Evolutionary conservation across 2,888 invertebrate species (phyloP), one percentile per base, ranked within the genome.

Genomic region (Pheosia gnoma): DNA sequence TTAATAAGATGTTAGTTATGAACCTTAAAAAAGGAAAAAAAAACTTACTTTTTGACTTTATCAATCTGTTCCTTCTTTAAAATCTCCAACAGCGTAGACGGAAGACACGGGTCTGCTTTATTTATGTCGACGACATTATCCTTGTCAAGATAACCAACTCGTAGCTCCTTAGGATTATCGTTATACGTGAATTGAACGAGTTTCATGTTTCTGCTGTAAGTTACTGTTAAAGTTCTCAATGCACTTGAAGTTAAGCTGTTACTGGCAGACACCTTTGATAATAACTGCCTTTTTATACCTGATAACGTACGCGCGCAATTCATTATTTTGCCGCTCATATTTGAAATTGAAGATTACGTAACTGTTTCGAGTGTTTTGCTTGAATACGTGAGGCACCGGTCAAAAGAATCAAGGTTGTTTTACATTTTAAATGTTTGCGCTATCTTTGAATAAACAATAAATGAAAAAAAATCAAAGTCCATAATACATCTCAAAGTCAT

Each of bases 51-150:
- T 56, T 79, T 81, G 60, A 89, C 88, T 79, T 84, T 87, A 61
- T 80, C 86, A 61, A 84, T 70, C 39, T 66, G 77, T 62, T 87
- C 86, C 64, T 85, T 88, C 61, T 83, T 84, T 56, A 95, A 84
- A 59, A 95, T 91, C 6, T 84, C 85, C 41, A 94, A 66, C 71
- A 95, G 79, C 25, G 93, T 93, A 5, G 71, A 72, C 1, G 94
- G 87, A 6, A 94, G 78, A 7, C 79, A 75, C 0, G 81, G 70
- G 41, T 94, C 90, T 1, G 95, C 89, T 72, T 96, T 95, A 67
- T 96, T 95, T 70, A 97, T 94, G 71, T 96, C 96, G 1, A 96
- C 95, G 6, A 96, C 95, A 38, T 95, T 95, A 59, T 95, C 91
- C 11, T 94, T 93, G 1, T 95, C 93, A 43, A 96, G 90, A 69